phyloP scores from a whole-genome alignment of 2,797 vertebrate genomes.

The Phrynocephalus guinanensis region DNA sequence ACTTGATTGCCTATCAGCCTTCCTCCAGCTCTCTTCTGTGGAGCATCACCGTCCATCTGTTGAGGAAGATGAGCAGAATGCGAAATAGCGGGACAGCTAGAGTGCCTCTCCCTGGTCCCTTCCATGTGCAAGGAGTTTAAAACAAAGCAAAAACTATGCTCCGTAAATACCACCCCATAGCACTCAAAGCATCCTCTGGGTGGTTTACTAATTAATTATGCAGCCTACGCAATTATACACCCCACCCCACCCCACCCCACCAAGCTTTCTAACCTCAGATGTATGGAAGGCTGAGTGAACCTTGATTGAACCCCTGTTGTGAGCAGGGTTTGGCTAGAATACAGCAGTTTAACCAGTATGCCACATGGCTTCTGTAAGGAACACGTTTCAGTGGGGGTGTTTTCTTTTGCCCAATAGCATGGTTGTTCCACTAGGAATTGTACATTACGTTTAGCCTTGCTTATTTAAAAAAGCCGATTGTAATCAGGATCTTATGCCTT shows the following conservation, averaged over 20 bases:
- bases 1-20: neutral
- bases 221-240: no score
- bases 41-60: neutral
- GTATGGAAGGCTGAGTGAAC: no score
- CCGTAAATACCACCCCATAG: no score
- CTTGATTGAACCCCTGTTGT: no score
- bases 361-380: neutral
- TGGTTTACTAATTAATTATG: no score
- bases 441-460: neutral
- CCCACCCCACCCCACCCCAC: no score
- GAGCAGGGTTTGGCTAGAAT: no score
- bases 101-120: neutral
- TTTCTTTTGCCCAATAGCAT: neutral
- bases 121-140: neutral
- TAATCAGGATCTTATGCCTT: slow-evolving; percentile 31
- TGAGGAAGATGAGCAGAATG: neutral
- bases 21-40: neutral
- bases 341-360: no score
- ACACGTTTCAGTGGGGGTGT: neutral
- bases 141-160: no score
- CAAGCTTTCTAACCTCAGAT: no score
- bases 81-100: neutral
- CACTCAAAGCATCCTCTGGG: no score
- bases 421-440: neutral
- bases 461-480: neutral